These are phyloP conservation scores for Oryzias curvinotus DNA, from an alignment of 2,113 vertebrate species.

Conservation along the genomic window DNA sequence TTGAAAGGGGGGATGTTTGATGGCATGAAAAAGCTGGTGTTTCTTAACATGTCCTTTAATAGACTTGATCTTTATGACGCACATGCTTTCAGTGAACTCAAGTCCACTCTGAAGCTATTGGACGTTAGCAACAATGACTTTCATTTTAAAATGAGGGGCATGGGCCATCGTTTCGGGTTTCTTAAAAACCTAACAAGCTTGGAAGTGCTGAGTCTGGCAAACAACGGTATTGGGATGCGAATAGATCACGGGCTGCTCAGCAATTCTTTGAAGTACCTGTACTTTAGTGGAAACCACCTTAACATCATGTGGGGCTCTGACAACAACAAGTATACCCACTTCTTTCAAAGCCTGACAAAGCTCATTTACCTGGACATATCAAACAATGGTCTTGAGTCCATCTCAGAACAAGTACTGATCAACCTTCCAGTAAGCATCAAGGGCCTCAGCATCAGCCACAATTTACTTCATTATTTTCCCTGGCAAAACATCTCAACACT, in stretches of 20 bases:
- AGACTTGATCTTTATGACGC: slow-evolving; percentile 79
- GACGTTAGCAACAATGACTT: slow-evolving; percentile 80
- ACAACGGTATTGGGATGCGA: slow-evolving; percentile 76
- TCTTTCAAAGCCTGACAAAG: slow-evolving; percentile 76
- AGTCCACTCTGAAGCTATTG: slow-evolving; percentile 70
- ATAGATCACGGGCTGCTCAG: slow-evolving; percentile 70
- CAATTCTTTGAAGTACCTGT: slow-evolving; percentile 71
- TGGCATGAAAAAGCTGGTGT: slow-evolving; percentile 58
- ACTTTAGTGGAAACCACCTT: slow-evolving; percentile 75
- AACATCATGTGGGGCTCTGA: slow-evolving; percentile 74
- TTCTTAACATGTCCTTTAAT: slow-evolving; percentile 78
- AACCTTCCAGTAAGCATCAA: slow-evolving; percentile 68
- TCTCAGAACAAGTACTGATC: slow-evolving; percentile 55
- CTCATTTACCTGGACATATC: slow-evolving; percentile 78
- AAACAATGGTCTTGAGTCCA: slow-evolving; percentile 64
- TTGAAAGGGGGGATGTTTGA: slow-evolving; percentile 61
- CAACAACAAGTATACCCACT: slow-evolving; percentile 66
- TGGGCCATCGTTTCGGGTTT: slow-evolving; percentile 78
- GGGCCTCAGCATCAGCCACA: slow-evolving; percentile 66
- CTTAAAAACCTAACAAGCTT: slow-evolving; percentile 64
- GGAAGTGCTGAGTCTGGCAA: slow-evolving; percentile 72
- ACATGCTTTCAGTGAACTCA: slow-evolving; percentile 70
- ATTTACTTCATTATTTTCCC: slow-evolving; percentile 71
- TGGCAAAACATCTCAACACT: slow-evolving; percentile 74
- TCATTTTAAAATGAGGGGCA: slow-evolving; percentile 79